Conservation (phyloP, 2,797 vertebrate species). For the Sus cebifrons region DNA sequence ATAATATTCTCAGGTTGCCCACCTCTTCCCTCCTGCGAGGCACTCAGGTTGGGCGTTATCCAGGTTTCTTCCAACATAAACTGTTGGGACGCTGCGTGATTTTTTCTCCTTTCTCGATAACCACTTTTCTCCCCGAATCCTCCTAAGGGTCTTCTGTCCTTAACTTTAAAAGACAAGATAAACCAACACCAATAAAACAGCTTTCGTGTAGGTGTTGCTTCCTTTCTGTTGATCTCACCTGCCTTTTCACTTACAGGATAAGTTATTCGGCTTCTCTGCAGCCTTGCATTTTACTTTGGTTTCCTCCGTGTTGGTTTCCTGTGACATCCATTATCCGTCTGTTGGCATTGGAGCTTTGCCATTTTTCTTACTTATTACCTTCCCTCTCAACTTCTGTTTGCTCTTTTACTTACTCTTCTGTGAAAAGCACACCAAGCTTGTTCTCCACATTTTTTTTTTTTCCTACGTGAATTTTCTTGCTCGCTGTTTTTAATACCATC, state of each 20-base stretch:
- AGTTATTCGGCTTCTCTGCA: background rate
- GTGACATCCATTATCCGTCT: background rate
- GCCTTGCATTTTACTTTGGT: background rate
- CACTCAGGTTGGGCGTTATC: background rate
- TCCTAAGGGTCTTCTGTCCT: background rate
- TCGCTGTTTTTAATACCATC: background rate
- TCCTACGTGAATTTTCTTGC: background rate
- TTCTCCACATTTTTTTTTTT: background rate
- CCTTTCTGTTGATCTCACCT: background rate
- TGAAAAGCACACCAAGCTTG: background rate
- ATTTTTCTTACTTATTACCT: background rate
- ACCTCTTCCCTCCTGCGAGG: background rate
- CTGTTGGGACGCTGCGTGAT: background rate
- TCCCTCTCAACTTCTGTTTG: background rate
- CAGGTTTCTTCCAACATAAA: background rate
- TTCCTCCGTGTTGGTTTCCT: background rate
- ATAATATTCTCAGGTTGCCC: background rate
- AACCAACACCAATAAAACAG: background rate
- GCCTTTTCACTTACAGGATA: background rate
- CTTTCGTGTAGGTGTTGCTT: background rate
- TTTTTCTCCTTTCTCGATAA: background rate
- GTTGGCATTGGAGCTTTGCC: background rate
- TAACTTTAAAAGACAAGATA: background rate
- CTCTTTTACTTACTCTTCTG: conserved; percentile 3
- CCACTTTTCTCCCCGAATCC: background rate